Evolutionary conservation across 2,113 vertebrate species (phyloP), one percentile per base, ranked within the genome.

Genomic region (Pollimyrus isidori): DNA sequence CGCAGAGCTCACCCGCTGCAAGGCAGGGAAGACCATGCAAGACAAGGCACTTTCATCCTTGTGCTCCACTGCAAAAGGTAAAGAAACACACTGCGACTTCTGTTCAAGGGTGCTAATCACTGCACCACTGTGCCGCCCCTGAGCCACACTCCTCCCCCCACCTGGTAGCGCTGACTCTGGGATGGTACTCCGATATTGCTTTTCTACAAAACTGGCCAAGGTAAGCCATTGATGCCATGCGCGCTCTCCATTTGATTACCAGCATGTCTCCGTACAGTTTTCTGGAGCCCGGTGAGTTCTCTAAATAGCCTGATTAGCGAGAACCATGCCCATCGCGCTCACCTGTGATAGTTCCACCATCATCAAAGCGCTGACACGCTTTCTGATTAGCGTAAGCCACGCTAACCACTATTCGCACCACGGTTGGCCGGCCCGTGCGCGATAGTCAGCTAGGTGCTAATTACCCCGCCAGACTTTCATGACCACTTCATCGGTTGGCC

Each of bases 341-440:
- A 85, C 91, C 92, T 94, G 93, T 94, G 93, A 95, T 93, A 90
- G 91, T 92, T 93, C 90, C 92, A 89, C 91, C 90, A 93, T 94
- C 94, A 93, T 84, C 91, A n/a, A 69, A 90, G 91, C 92, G 91
- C 93, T 93, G 93, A 94, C 69, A 87, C 35, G 53, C 90, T 90
- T 92, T 92, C 91, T 91, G 91, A 65, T 69, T 83, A 89, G 91
- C 90, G 90, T 89, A 89, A 17, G 42, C 42, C 53, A 35, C 4
- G 15, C 90, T 46, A 45, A 23, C 76, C 48, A 56, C 19, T 56
- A 19, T 1, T 19, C 52, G 4, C 5, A 15, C 30, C 80, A 86
- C 21, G 11, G 42, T 23, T 50, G 83, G 46, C 46, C 73, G 3
- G 13, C 30, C 30, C 13, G 1, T 5, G 58, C 7, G 58, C 23